Evolutionary conservation across 2,113 vertebrate genomes (phyloP), one percentile per base, ranked within the genome.

Genomic region (Promerops cafer): DNA sequence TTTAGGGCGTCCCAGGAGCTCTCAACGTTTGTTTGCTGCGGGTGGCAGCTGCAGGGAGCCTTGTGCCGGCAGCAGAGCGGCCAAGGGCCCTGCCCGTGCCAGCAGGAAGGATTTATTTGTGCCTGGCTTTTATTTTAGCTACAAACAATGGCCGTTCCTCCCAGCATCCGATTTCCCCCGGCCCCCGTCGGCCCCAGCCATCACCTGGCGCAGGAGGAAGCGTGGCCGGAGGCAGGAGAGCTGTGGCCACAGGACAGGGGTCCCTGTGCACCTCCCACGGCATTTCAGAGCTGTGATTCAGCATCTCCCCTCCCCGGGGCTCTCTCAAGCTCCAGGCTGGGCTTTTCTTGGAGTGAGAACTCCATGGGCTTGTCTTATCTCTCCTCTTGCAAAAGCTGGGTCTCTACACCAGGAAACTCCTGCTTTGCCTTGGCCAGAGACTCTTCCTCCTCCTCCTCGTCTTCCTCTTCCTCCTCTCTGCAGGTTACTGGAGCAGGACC

Each of bases 51-150:
- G 33, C 13, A 3, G 75, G 50, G 64, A 93, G 53, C 57, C 70
- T 61, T 24, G 20, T 0, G 1, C 19, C 44, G 64, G 79, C 93
- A 66, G 83, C 88, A 65, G 71, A 35, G 45, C 13, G 2, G 91
- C 94, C 83, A 12, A 56, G 75, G 57, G 85, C 68, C 90, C 93
- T 92, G 83, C 83, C 83, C 8, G 9, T 45, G 31, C 97, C 86
- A 81, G 94, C 96, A 98, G 98, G 98, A 98, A 98, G 96, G 88
- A 42, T 96, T 97, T 97, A 88, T 94, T 96, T 94, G 95, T 92
- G 71, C 86, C 87, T 33, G 52, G 57, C 49, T 95, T 96, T 97
- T 98, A 97, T 97, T 97, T 98, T 96, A 95, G 95, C 87, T 64
- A 91, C 89, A 97, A 94, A 97, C 96, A 98, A 97, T 97, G 90